Percentiles rank a stretch among this genome's conserved stretches.
phyloP scores from a whole-genome alignment of 2,113 vertebrate species.

The Rissa tridactyla region DNA sequence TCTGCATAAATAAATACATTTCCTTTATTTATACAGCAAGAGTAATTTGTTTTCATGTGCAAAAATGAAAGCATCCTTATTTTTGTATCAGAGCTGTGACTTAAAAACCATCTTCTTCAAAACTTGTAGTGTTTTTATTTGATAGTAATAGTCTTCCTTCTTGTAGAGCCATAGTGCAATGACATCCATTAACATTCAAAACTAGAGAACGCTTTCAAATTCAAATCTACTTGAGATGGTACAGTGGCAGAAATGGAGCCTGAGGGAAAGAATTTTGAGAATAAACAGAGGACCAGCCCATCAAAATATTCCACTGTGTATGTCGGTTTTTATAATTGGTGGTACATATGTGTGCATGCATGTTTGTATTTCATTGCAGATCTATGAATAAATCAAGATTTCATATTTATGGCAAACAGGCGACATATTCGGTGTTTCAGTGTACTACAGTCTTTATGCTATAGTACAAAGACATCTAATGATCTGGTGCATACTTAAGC shows the following conservation, averaged over 20 bases:
- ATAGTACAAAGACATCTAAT: not conserved
- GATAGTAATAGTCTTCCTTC: constrained; percentile 21
- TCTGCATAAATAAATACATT: constrained; percentile 27
- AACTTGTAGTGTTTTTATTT: constrained; percentile 41
- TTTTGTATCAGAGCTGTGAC: constrained; percentile 35
- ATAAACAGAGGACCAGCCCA: constrained; percentile 28
- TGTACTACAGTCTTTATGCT: not conserved
- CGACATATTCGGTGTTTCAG: not conserved
- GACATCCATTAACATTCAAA: constrained; percentile 64
- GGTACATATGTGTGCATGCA: not conserved
- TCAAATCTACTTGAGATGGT: constrained; percentile 53
- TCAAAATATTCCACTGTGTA: constrained; percentile 11
- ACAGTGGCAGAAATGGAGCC: constrained; percentile 13
- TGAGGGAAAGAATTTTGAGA: constrained; percentile 37
- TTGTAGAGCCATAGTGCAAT: constrained; percentile 38
- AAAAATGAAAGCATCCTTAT: constrained; percentile 19
- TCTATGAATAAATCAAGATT: not conserved
- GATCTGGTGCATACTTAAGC: not conserved
- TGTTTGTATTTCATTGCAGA: not conserved
- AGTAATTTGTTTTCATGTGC: constrained; percentile 27
- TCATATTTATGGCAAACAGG: not conserved
- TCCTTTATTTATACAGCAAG: constrained; percentile 12
- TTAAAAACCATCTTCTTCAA: constrained; percentile 29
- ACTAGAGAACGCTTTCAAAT: constrained; percentile 56
- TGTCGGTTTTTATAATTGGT: constrained; percentile 23